A percentile compares a stretch with the other conserved stretches of the same genome.
Evolutionary conservation across 2,888 invertebrate species (phyloP).

Genomic region (Latheticus oryzae): DNA sequence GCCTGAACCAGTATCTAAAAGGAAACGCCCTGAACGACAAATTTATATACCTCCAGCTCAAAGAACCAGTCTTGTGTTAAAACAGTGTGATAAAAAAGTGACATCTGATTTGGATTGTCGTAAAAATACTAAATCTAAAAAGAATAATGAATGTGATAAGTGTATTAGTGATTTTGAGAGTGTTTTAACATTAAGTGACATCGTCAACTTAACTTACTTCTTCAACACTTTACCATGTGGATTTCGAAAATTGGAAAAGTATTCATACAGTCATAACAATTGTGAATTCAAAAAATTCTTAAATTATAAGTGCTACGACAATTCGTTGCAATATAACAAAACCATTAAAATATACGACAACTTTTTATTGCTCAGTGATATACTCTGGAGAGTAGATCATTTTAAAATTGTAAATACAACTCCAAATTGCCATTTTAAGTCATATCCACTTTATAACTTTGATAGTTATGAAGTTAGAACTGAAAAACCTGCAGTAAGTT

Average conservation of each 20-base stretch:
- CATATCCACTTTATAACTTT: constrained; percentile 24
- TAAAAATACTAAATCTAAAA: constrained; percentile 5
- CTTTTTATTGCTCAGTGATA: constrained; percentile 1
- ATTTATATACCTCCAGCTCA: constrained; percentile 64
- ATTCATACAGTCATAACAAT: constrained; percentile 11
- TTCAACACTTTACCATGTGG: constrained; percentile 6
- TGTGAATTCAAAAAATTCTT: constrained; percentile 27
- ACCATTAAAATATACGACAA: constrained; percentile 22
- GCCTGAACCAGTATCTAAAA: constrained; percentile 31
- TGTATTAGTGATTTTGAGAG: constrained; percentile 11
- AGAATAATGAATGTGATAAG: constrained; percentile 1
- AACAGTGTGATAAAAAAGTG: neutral
- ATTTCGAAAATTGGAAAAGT: constrained; percentile 13
- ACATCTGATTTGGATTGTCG: no score
- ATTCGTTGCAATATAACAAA: constrained; percentile 5
- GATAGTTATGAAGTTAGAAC: neutral
- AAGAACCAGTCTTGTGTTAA: constrained; percentile 43
- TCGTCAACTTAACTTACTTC: constrained; percentile 21
- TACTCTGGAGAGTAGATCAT: constrained; percentile 10
- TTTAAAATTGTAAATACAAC: neutral
- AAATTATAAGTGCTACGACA: constrained; percentile 14
- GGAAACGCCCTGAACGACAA: constrained; percentile 59
- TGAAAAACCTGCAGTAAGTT: constrained; percentile 29
- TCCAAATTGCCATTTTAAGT: neutral
- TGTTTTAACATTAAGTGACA: constrained; percentile 31